Percentiles rank a stretch among this genome's conserved stretches.
These are phyloP conservation scores for Drosophila trichaetosa DNA, from an alignment of 2,888 invertebrate species.

Conservation along the genomic window DNA sequence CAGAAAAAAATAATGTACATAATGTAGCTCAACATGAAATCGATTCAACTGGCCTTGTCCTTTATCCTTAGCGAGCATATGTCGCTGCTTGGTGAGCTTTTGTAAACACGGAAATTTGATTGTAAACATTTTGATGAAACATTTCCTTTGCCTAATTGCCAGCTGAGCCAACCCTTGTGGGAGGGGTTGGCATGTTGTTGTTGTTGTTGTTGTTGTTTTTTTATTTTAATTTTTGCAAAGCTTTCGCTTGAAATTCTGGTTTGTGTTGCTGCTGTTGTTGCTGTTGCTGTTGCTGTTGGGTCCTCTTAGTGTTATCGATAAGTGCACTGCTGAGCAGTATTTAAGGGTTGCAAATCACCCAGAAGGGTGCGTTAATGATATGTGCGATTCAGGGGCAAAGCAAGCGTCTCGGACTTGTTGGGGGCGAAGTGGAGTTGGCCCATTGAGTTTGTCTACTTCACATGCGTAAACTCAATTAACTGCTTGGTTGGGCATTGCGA, in stretches of 20 bases:
- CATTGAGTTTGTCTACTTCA: conserved; percentile 38
- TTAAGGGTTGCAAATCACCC: conserved; percentile 44
- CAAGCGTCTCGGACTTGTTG: conserved; percentile 8
- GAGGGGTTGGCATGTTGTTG: not conserved
- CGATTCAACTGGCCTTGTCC: not conserved
- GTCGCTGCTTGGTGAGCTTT: not conserved
- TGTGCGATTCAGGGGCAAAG: conserved; percentile 2
- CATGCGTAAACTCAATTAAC: conserved; percentile 55
- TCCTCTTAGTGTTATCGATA: conserved; percentile 49
- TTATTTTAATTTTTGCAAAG: not conserved
- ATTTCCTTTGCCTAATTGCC: conserved; percentile 45
- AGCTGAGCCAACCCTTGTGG: conserved; percentile 7
- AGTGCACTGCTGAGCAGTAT: conserved; percentile 24
- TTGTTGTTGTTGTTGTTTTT: not conserved
- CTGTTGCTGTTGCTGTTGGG: conserved; percentile 2
- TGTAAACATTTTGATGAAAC: conserved; percentile 26
- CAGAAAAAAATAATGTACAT: too few species aligned
- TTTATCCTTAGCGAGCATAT: not conserved
- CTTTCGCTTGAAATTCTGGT: conserved; percentile 30
- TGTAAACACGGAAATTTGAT: conserved; percentile 27
- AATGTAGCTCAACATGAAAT: too few species aligned
- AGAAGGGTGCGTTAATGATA: conserved; percentile 10
- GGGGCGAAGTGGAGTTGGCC: conserved; percentile 7
- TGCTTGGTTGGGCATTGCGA: conserved; percentile 15
- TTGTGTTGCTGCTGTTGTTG: conserved; percentile 7